Percentiles rank a stretch among this genome's conserved stretches.
These are phyloP conservation scores for Rhyacophila evoluta DNA, from an alignment of 2,888 invertebrate species.

Conservation along the genomic window DNA sequence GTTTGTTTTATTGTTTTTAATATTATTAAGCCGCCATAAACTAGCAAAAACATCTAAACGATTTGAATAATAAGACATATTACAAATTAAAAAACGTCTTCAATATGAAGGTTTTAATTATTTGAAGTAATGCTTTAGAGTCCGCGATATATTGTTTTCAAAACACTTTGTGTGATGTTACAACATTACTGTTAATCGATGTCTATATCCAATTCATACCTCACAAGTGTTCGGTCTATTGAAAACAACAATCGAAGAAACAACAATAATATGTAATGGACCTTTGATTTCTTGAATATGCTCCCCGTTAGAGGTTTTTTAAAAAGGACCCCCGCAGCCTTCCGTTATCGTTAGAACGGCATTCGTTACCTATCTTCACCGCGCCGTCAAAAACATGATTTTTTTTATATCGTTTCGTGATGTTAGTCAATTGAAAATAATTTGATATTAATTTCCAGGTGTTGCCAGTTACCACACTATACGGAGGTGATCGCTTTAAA, in stretches of 20 bases:
- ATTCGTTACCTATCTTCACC: conserved; percentile 12
- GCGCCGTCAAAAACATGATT: not conserved
- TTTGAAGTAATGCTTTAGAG: too few relatives aligned
- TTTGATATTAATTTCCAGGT: conserved; percentile 14
- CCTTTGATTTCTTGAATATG: not conserved
- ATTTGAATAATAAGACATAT: too few relatives aligned
- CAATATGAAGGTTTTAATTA: too few relatives aligned
- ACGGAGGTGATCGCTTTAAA: not conserved
- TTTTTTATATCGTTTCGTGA: not conserved
- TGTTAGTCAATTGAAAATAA: conserved; percentile 15
- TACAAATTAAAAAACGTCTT: too few relatives aligned
- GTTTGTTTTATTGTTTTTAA: too few relatives aligned
- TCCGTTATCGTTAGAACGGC: conserved; percentile 11
- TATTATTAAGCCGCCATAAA: too few relatives aligned
- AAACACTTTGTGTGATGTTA: too few relatives aligned
- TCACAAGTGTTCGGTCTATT: not conserved
- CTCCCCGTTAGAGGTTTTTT: not conserved
- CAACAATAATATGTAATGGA: not conserved
- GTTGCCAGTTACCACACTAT: not conserved
- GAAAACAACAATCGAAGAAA: not conserved
- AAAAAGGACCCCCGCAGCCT: not conserved
- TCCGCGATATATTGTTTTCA: too few relatives aligned
- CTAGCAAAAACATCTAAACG: too few relatives aligned
- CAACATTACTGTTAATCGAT: too few relatives aligned
- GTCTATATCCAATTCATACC: too few relatives aligned